Evolutionary conservation across 2,113 vertebrate species (phyloP).

Genomic region (Probosciger aterrimus): DNA sequence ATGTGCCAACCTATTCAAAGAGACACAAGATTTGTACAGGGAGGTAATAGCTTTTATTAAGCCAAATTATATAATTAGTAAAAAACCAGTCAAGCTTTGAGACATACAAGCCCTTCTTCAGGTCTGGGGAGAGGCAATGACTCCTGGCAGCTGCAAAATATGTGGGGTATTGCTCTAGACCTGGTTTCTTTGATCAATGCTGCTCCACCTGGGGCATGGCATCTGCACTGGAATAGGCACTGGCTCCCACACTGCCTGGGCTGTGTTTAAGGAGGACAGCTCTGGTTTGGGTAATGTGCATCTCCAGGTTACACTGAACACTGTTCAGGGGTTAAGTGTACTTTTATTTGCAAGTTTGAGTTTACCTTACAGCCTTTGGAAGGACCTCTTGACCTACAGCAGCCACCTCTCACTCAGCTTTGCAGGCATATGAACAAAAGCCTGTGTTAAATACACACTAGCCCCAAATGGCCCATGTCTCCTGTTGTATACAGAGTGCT

Average conservation of each 20-base stretch:
- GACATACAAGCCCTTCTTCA: neutral
- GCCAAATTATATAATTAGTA: slow-evolving; percentile 44
- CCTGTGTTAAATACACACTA: neutral
- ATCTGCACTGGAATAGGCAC: neutral
- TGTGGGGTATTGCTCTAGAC: neutral
- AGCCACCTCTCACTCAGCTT: fast-evolving
- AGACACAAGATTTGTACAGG: slow-evolving; percentile 16
- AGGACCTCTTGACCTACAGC: neutral
- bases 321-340: neutral
- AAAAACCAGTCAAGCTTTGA: slow-evolving; percentile 5
- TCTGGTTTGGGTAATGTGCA: neutral
- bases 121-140: neutral
- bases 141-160: neutral
- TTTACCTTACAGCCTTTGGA: neutral
- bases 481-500: neutral
- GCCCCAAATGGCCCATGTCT: neutral
- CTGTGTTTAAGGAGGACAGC: neutral
- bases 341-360: neutral
- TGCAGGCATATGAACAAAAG: neutral
- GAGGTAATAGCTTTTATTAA: slow-evolving; percentile 55
- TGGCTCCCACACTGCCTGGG: neutral
- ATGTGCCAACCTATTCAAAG: slow-evolving; percentile 21
- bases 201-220: neutral
- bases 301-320: neutral
- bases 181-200: neutral